Evolutionary conservation across 1,140 invertebrate genomes (phyloP).

Genomic region (Radopholus similis): DNA sequence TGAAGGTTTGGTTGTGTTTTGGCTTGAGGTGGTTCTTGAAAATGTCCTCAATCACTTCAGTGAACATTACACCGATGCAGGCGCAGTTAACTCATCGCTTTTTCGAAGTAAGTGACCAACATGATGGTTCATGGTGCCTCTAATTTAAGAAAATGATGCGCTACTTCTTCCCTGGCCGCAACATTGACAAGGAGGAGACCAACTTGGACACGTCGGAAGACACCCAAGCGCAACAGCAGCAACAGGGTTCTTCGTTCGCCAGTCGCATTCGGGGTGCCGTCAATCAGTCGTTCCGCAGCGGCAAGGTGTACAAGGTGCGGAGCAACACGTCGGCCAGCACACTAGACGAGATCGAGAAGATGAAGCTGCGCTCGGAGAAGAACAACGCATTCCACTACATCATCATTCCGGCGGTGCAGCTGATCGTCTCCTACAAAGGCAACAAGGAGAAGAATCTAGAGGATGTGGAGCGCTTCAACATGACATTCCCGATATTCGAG

Average conservation of each 20-base stretch:
- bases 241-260: conserved; percentile 34
- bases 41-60: background rate
- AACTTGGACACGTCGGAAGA: conserved; percentile 43
- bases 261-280: conserved; percentile 34
- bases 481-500: conserved; percentile 65
- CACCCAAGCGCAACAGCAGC: conserved; percentile 30
- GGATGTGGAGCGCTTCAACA: conserved; percentile 85
- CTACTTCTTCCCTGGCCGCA: conserved; percentile 96
- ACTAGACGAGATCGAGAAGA: conserved; percentile 88
- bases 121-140: too few relatives aligned
- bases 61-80: conserved; percentile 76
- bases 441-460: conserved; percentile 97
- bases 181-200: conserved; percentile 66
- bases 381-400: conserved; percentile 98
- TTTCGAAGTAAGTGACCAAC: too few relatives aligned
- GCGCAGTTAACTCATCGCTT: conserved; percentile 93
- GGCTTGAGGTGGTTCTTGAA: too few relatives aligned
- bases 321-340: conserved; percentile 41
- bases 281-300: conserved; percentile 34
- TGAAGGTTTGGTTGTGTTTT: too few relatives aligned
- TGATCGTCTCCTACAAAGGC: conserved; percentile 87
- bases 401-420: conserved; percentile 89
- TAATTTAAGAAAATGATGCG: conserved; percentile 92
- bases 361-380: conserved; percentile 95
- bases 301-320: conserved; percentile 47